phyloP scores from a whole-genome alignment of 2,888 invertebrate genomes.

The Eutolmus rufibarbis region DNA sequence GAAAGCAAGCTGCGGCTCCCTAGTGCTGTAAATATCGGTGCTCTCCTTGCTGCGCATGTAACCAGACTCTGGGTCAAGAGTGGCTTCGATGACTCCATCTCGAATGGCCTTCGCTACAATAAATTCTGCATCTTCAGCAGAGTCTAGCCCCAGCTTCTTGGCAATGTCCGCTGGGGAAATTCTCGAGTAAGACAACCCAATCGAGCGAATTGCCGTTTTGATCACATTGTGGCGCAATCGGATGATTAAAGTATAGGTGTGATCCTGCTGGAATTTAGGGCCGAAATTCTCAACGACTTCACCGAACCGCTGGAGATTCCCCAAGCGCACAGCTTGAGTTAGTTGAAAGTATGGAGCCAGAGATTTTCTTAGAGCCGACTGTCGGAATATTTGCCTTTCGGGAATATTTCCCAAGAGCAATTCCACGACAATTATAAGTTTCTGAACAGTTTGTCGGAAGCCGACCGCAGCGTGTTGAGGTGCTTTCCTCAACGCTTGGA shows the following conservation, averaged over 20 bases:
- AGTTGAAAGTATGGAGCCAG: constrained; percentile 96
- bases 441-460: constrained; percentile 97
- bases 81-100: constrained; percentile 98
- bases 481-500: constrained; percentile 94
- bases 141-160: constrained; percentile 90
- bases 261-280: constrained; percentile 89
- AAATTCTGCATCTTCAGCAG: constrained; percentile 97
- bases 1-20: constrained; percentile 94
- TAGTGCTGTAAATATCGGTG: constrained; percentile 94
- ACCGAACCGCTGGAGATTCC: constrained; percentile 92
- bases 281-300: constrained; percentile 91
- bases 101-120: constrained; percentile 98
- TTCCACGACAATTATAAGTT: constrained; percentile 93
- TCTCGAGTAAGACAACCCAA: constrained; percentile 94
- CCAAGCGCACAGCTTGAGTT: constrained; percentile 95
- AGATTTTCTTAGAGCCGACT: constrained; percentile 86
- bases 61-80: constrained; percentile 92
- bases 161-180: constrained; percentile 96
- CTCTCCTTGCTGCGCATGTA: constrained; percentile 98
- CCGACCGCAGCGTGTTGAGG: constrained; percentile 98
- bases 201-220: constrained; percentile 95
- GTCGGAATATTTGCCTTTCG: constrained; percentile 93
- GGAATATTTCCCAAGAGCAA: constrained; percentile 96
- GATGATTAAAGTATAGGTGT: constrained; percentile 94
- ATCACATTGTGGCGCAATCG: constrained; percentile 98